Evolutionary conservation across 1,140 invertebrate genomes (phyloP), one percentile per base, ranked within the genome.

Genomic region (Scaptomyza hsui): DNA sequence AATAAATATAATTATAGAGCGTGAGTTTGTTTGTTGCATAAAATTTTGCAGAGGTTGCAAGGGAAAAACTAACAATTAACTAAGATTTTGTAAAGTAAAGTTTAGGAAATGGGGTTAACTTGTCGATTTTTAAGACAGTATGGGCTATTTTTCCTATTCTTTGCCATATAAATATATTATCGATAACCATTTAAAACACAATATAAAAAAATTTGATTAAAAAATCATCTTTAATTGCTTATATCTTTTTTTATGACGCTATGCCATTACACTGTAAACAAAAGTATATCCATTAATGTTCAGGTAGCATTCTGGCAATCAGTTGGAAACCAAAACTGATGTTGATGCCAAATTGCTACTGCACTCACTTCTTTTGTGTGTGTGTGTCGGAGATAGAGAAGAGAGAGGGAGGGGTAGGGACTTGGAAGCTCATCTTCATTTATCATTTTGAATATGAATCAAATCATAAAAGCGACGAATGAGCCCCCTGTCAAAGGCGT

Each of bases 391-490:
- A 9, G 7, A 29, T 9, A 29, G 26, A 7, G 7, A 29, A 35
- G 32, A 35, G 32, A n/a, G 32, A 37, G 32, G n/a, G 24, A 24
- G 24, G 6, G 69, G 47, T 49, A 4, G 18, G 48, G 61, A 52
- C 77, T 55, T 67, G 61, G 52, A 45, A 12, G 35, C 75, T 69
- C 83, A 78, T 78, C 82, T 88, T 78, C 82, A 82, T 82, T 88
- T 88, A 82, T 78, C 78, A 88, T 78, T 88, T 89, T 89, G 79
- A 89, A 89, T 88, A 88, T 89, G 82, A 82, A 88, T 82, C 72
- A 82, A 89, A 88, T 76, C 61, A 70, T 42, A 75, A 89, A 86
- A 76, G 82, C 82, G 51, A 39, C 75, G 77, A 82, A 77, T 77
- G 68, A 70, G 45, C 61, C n/a, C 10, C 10, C 32, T 35, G 32